phyloP scores from a whole-genome alignment of 2,888 invertebrate species.

The Microplitis manilae region DNA sequence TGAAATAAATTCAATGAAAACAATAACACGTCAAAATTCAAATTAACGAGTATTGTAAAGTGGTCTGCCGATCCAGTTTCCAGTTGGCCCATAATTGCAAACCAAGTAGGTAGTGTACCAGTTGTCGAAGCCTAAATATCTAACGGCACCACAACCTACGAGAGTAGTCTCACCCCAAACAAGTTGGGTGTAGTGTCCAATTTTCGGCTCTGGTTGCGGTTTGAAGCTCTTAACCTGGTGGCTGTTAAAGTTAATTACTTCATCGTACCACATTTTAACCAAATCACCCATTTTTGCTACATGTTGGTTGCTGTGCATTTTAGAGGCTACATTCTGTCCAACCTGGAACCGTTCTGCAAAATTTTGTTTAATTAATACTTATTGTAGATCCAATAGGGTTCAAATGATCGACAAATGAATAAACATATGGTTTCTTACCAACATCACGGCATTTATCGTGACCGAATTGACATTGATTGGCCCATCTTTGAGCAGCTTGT shows the following conservation, averaged over 20 bases:
- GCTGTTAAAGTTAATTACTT: slow-evolving; percentile 60
- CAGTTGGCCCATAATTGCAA: slow-evolving; percentile 71
- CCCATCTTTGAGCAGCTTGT: slow-evolving; percentile 68
- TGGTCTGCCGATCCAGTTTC: slow-evolving; percentile 62
- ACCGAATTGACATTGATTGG: slow-evolving; percentile 66
- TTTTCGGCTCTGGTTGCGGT: slow-evolving; percentile 2
- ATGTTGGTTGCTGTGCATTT: slow-evolving; percentile 1
- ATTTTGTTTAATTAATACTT: background rate
- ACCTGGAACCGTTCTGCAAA: slow-evolving; percentile 38
- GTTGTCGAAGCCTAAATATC: slow-evolving; percentile 57
- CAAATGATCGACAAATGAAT: slow-evolving; percentile 16
- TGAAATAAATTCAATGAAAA: background rate
- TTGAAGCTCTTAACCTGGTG: background rate
- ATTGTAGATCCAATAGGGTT: too few relatives aligned
- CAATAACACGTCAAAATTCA: background rate
- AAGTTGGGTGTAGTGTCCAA: slow-evolving; percentile 72
- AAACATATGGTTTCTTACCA: slow-evolving; percentile 48
- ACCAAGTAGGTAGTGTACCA: slow-evolving; percentile 61
- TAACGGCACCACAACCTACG: slow-evolving; percentile 72
- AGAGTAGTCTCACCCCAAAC: slow-evolving; percentile 69
- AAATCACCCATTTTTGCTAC: slow-evolving; percentile 21
- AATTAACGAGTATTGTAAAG: slow-evolving; percentile 58
- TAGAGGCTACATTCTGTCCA: slow-evolving; percentile 47
- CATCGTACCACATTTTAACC: slow-evolving; percentile 66
- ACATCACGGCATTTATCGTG: slow-evolving; percentile 68